A percentile compares a stretch with the other conserved stretches of the same genome.
Evolutionary conservation across 2,113 vertebrate genomes (phyloP).

Genomic region (Ginglymostoma cirratum): DNA sequence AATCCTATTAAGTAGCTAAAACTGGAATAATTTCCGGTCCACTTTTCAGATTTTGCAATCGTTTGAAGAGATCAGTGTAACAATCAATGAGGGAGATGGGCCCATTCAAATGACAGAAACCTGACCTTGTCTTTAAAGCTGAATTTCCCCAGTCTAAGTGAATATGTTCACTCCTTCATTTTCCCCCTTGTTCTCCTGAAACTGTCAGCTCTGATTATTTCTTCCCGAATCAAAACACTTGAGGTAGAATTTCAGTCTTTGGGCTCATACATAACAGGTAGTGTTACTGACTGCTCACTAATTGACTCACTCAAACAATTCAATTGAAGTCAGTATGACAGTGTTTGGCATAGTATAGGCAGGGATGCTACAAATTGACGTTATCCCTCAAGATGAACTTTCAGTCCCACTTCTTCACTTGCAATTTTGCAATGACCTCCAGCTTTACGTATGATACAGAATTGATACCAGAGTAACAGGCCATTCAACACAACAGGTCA

Average conservation of each 20-base stretch:
- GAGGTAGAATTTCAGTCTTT: neutral
- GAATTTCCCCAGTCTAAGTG: neutral
- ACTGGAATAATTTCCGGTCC: neutral
- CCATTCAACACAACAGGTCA: too few species aligned
- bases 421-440: neutral
- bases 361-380: neutral
- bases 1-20: neutral
- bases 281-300: too few species aligned
- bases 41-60: neutral
- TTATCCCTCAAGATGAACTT: neutral
- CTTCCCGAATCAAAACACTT: neutral
- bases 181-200: neutral
- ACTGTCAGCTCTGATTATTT: neutral
- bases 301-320: neutral
- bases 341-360: neutral
- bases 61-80: neutral
- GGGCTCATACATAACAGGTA: neutral
- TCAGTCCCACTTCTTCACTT: neutral
- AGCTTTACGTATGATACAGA: neutral
- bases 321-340: neutral
- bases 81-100: neutral
- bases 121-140: neutral
- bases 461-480: too few species aligned
- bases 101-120: neutral
- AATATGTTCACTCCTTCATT: neutral